These are phyloP conservation scores for Zaprionus tsacasi DNA, from an alignment of 1,140 invertebrate genomes.

Conservation along the genomic window DNA sequence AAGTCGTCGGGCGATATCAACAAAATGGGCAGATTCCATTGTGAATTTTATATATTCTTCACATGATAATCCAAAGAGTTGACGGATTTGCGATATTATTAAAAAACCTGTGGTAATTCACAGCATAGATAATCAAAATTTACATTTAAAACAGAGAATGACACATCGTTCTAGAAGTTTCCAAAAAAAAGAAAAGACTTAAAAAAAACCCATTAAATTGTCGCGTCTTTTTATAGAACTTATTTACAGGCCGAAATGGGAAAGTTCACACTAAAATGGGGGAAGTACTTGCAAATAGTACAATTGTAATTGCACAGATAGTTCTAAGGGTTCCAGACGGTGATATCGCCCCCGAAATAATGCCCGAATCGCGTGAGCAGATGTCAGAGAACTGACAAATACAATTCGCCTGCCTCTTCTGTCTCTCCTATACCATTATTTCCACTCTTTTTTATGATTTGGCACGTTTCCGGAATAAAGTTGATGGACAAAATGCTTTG, in stretches of 20 bases:
- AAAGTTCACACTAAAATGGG: slow-evolving; percentile 21
- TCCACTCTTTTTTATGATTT: slow-evolving; percentile 8
- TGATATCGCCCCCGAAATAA: slow-evolving; percentile 44
- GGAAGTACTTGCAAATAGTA: slow-evolving; percentile 30
- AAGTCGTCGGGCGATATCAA: slow-evolving; percentile 14
- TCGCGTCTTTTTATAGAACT: slow-evolving; percentile 25
- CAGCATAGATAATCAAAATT: not conserved
- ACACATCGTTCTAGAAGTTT: slow-evolving; percentile 1
- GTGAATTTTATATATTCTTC: slow-evolving; percentile 8
- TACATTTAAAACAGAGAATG: not conserved
- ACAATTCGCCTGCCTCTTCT: not conserved
- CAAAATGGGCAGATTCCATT: slow-evolving; percentile 18
- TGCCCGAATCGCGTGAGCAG: slow-evolving; percentile 54
- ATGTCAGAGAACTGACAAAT: slow-evolving; percentile 13
- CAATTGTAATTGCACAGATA: slow-evolving; percentile 34
- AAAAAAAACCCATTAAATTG: slow-evolving; percentile 6
- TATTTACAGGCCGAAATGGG: slow-evolving; percentile 6
- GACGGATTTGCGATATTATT: slow-evolving; percentile 2
- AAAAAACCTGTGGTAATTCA: not conserved
- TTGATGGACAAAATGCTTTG: slow-evolving; percentile 19
- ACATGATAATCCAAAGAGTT: not conserved
- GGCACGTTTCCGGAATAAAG: slow-evolving; percentile 59
- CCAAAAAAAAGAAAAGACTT: no score
- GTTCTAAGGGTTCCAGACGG: slow-evolving; percentile 11
- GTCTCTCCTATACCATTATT: no score